A percentile compares a stretch with the other conserved stretches of the same genome.
These are phyloP conservation scores for Silurus meridionalis DNA, from an alignment of 2,113 vertebrate genomes.

Conservation along the genomic window DNA sequence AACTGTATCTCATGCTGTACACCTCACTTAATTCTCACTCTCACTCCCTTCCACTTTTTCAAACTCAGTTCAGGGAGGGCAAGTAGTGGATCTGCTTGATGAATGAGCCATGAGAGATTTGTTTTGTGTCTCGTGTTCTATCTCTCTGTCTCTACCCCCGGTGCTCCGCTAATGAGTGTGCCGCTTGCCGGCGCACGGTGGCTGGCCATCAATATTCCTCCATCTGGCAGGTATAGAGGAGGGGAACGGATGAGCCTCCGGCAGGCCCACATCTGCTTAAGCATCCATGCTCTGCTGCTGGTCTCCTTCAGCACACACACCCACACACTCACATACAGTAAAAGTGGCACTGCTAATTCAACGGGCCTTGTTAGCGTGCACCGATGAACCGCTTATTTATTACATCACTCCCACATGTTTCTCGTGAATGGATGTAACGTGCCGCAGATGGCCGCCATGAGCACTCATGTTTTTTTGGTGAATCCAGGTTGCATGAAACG, in stretches of 20 bases:
- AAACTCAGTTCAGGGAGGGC: constrained; percentile 42
- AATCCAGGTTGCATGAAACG: neutral
- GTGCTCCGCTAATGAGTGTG: constrained; percentile 61
- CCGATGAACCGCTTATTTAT: constrained; percentile 52
- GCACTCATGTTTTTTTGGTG: constrained; percentile 16
- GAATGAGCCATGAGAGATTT: constrained; percentile 52
- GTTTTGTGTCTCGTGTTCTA: constrained; percentile 49
- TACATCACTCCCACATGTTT: constrained; percentile 51
- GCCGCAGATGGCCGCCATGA: constrained; percentile 56
- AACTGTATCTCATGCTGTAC: constrained; percentile 14
- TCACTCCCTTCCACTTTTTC: constrained; percentile 13
- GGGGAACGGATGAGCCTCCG: constrained; percentile 45
- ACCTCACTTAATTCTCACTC: constrained; percentile 38
- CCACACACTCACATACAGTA: constrained; percentile 25
- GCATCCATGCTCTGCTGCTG: constrained; percentile 33
- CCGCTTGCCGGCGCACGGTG: constrained; percentile 61
- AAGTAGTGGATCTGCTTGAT: constrained; percentile 46
- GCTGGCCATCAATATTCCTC: constrained; percentile 58
- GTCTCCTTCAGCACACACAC: constrained; percentile 53
- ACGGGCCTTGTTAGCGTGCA: constrained; percentile 56
- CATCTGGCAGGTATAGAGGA: constrained; percentile 57
- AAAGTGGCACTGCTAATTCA: constrained; percentile 61
- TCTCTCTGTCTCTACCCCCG: constrained; percentile 30
- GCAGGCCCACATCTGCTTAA: constrained; percentile 50
- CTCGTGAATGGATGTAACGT: constrained; percentile 52